Percentiles rank a stretch among this genome's conserved stretches.
phyloP scores from a whole-genome alignment of 2,888 invertebrate genomes.

The Rhingia campestris region DNA sequence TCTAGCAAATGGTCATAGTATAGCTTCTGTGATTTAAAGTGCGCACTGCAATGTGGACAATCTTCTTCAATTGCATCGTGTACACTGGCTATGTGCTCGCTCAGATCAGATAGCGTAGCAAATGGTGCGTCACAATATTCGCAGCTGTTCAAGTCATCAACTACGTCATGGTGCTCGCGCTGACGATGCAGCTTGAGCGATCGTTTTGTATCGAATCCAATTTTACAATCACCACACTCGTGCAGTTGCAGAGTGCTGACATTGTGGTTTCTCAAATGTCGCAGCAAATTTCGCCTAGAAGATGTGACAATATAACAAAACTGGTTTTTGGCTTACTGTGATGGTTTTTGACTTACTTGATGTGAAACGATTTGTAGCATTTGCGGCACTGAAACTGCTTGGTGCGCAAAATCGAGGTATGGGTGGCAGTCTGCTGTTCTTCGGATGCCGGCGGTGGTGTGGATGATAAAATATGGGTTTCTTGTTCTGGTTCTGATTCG shows the following conservation, averaged over 20 bases:
- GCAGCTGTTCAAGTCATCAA: constrained; percentile 75
- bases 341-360: constrained; percentile 79
- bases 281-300: constrained; percentile 75
- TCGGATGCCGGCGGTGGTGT: background rate
- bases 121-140: constrained; percentile 76
- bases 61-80: constrained; percentile 75
- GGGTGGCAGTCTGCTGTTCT: background rate
- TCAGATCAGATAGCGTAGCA: constrained; percentile 75
- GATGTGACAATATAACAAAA: background rate
- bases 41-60: constrained; percentile 75
- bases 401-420: constrained; percentile 75
- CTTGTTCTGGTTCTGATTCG: background rate
- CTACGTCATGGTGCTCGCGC: constrained; percentile 75
- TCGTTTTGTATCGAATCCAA: constrained; percentile 76
- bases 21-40: constrained; percentile 75
- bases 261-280: constrained; percentile 75
- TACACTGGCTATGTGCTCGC: constrained; percentile 73
- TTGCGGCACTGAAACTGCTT: constrained; percentile 78
- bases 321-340: too few relatives aligned
- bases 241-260: constrained; percentile 66
- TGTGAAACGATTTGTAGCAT: constrained; percentile 79
- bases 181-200: constrained; percentile 75
- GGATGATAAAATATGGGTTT: background rate
- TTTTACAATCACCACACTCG: constrained; percentile 75
- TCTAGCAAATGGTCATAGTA: constrained; percentile 76